A percentile compares a stretch with the other conserved stretches of the same genome.
phyloP scores from a whole-genome alignment of 2,888 invertebrate genomes.

The Drosophila prostipennis region DNA sequence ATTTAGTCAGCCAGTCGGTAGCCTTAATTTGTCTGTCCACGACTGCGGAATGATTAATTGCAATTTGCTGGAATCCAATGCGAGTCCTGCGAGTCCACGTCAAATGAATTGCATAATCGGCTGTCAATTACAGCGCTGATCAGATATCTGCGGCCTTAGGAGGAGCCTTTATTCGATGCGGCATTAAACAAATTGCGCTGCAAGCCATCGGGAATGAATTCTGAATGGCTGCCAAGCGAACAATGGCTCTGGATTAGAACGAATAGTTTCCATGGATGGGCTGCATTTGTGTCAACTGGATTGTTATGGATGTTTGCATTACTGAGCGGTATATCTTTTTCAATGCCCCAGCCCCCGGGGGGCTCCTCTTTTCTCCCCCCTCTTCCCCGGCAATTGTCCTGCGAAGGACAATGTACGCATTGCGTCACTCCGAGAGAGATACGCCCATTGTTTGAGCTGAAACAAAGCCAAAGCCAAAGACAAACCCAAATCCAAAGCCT shows the following conservation, averaged over 20 bases:
- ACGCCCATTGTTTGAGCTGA: constrained; percentile 62
- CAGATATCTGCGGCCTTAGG: constrained; percentile 2
- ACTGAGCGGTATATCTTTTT: constrained; percentile 57
- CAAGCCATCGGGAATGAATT: constrained; percentile 8
- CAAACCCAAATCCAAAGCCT: constrained; percentile 49
- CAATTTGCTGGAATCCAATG: constrained; percentile 5
- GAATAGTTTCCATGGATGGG: constrained; percentile 45
- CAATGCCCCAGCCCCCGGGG: not conserved
- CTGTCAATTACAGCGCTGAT: constrained; percentile 37
- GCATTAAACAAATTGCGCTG: constrained; percentile 37
- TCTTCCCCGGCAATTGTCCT: constrained; percentile 48
- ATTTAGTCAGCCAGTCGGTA: not conserved
- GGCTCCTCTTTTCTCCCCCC: not conserved
- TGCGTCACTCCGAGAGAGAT: constrained; percentile 73
- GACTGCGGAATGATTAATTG: constrained; percentile 25
- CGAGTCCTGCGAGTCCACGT: constrained; percentile 8
- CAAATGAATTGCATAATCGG: constrained; percentile 37
- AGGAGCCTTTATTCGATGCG: constrained; percentile 4
- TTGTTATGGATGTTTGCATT: constrained; percentile 69
- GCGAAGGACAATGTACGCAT: constrained; percentile 66
- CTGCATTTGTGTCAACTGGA: constrained; percentile 74
- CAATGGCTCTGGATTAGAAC: constrained; percentile 42
- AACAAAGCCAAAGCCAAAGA: constrained; percentile 52
- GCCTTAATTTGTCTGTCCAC: not conserved
- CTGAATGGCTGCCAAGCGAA: constrained; percentile 5